These are phyloP conservation scores for Mermis nigrescens DNA, from an alignment of 2,888 invertebrate species.

Conservation along the genomic window DNA sequence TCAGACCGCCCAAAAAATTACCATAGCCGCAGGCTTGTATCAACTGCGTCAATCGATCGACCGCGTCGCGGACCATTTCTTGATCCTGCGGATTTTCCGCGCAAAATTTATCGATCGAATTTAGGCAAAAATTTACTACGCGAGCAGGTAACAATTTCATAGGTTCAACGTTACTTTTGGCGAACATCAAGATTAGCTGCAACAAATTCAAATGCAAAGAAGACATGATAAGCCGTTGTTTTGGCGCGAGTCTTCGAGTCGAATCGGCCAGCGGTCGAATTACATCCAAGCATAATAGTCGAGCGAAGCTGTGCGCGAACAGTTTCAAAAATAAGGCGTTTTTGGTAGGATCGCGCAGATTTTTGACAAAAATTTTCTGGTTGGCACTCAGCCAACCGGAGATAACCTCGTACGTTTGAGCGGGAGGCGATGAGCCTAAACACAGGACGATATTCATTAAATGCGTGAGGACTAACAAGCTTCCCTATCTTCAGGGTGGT, in stretches of 20 bases:
- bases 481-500: too few species aligned
- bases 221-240: background rate
- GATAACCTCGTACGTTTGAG: background rate
- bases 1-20: background rate
- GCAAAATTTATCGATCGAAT: background rate
- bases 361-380: background rate
- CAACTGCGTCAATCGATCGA: background rate
- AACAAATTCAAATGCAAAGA: background rate
- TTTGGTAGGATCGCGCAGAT: background rate
- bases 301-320: background rate
- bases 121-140: background rate
- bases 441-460: background rate
- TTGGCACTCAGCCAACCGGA: background rate
- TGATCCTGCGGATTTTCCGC: background rate
- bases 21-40: background rate
- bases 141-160: background rate
- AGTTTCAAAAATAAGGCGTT: background rate
- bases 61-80: background rate
- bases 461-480: too few species aligned
- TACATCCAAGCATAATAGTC: background rate
- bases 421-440: background rate
- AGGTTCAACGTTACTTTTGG: background rate
- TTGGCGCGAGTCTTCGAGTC: background rate
- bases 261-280: background rate
- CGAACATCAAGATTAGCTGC: background rate